A percentile compares a stretch with the other conserved stretches of the same genome.
phyloP scores from a whole-genome alignment of 2,113 vertebrate species.

The Nanorana parkeri region DNA sequence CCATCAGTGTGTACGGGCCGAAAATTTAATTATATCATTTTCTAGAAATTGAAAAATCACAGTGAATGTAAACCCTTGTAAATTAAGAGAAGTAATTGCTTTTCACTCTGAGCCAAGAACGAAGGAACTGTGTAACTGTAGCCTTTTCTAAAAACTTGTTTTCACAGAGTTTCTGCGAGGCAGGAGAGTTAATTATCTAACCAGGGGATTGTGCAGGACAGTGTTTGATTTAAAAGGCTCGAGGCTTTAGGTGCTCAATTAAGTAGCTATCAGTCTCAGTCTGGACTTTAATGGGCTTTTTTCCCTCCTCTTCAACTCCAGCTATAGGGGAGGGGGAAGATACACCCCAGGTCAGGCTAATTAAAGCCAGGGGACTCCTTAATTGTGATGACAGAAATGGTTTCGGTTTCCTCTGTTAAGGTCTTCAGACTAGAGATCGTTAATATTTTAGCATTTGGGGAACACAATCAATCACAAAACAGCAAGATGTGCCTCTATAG shows the following conservation, averaged over 20 bases:
- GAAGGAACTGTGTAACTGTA: conserved; percentile 70
- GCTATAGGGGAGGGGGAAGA: conserved; percentile 78
- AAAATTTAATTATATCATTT: conserved; percentile 58
- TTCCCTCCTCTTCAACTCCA: conserved; percentile 84
- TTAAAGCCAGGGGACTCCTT: conserved; percentile 97
- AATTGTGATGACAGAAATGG: conserved; percentile 95
- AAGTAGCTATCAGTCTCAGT: conserved; percentile 94
- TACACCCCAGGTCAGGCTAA: conserved; percentile 92
- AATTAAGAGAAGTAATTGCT: conserved; percentile 56
- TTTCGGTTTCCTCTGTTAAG: conserved; percentile 84
- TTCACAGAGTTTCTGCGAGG: conserved; percentile 69
- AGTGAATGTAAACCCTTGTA: conserved; percentile 54
- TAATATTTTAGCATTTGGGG: conserved; percentile 84
- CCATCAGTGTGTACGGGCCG: conserved; percentile 16
- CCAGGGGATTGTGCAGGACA: conserved; percentile 86
- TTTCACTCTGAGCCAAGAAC: conserved; percentile 65
- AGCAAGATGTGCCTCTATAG: conserved; percentile 76
- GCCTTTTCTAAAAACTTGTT: conserved; percentile 73
- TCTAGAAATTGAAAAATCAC: conserved; percentile 56
- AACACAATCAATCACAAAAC: conserved; percentile 86
- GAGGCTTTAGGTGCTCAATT: conserved; percentile 97
- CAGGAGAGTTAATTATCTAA: conserved; percentile 91
- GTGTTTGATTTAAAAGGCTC: conserved; percentile 95
- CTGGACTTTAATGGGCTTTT: conserved; percentile 94
- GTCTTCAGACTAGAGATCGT: conserved; percentile 78